phyloP scores from a whole-genome alignment of 2,113 vertebrate genomes.

The Xiphophorus hellerii region DNA sequence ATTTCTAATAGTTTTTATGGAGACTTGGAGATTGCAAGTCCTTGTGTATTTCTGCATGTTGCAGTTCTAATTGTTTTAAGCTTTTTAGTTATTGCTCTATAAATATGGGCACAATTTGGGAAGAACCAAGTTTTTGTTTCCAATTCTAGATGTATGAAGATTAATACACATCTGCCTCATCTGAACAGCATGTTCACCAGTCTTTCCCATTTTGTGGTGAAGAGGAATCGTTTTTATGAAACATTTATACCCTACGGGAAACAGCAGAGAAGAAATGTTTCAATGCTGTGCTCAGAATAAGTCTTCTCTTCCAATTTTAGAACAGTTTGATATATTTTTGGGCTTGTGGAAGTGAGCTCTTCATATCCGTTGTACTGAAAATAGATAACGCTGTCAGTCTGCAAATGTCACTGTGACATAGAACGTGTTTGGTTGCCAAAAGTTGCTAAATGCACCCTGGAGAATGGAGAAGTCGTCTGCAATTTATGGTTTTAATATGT shows the following conservation, averaged over 20 bases:
- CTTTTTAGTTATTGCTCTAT: neutral
- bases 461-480: constrained; percentile 8
- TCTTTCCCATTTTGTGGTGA: neutral
- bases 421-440: constrained; percentile 15
- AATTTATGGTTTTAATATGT: constrained; percentile 44
- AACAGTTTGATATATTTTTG: constrained; percentile 44
- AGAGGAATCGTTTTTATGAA: neutral
- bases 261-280: constrained; percentile 10
- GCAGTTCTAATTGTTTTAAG: neutral
- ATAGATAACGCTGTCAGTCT: constrained; percentile 23
- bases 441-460: neutral
- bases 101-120: neutral
- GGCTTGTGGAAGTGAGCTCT: constrained; percentile 13
- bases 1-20: no score
- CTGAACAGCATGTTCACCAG: neutral
- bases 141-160: no score
- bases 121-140: no score
- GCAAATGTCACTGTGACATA: constrained; percentile 34
- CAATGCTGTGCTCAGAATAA: constrained; percentile 29
- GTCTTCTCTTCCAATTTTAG: constrained; percentile 24
- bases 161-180: neutral
- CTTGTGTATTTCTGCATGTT: neutral
- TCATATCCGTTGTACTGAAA: constrained; percentile 36
- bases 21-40: neutral
- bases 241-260: neutral